Conservation (phyloP, 2,888 invertebrate species). For the Myopa tessellatipennis region DNA sequence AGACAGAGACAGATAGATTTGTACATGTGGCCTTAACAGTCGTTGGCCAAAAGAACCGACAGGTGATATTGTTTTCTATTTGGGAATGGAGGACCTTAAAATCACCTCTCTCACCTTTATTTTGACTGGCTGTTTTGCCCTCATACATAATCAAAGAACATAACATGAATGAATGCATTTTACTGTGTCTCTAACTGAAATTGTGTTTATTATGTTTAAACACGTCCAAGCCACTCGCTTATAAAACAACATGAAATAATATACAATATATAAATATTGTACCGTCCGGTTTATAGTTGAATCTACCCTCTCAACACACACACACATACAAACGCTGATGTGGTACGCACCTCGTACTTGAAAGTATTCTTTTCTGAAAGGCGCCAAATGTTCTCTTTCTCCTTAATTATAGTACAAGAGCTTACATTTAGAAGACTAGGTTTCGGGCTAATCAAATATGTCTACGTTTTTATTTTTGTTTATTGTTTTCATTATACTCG, state of each 20-base stretch:
- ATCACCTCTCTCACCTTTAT: no score
- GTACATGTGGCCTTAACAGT: no score
- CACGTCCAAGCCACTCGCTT: conserved; percentile 3
- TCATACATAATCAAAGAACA: no score
- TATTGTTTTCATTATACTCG: not conserved
- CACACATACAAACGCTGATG: no score
- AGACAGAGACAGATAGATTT: not conserved
- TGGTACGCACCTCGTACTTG: not conserved
- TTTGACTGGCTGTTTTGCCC: no score
- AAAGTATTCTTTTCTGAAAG: not conserved
- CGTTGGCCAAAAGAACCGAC: no score
- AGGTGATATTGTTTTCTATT: no score
- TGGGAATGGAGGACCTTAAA: no score
- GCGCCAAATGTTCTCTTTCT: conserved; percentile 13
- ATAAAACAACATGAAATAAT: no score
- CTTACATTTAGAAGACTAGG: not conserved
- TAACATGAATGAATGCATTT: no score
- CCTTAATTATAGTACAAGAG: not conserved
- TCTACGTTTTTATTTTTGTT: conserved; percentile 10
- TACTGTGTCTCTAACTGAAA: not conserved
- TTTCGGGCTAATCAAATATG: conserved; percentile 17
- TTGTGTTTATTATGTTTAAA: conserved; percentile 22
- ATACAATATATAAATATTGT: no score
- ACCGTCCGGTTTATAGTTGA: no score
- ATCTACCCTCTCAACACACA: not conserved